Evolutionary conservation across 2,113 vertebrate species (phyloP), one percentile per base, ranked within the genome.

Genomic region (Dicentrarchus labrax): DNA sequence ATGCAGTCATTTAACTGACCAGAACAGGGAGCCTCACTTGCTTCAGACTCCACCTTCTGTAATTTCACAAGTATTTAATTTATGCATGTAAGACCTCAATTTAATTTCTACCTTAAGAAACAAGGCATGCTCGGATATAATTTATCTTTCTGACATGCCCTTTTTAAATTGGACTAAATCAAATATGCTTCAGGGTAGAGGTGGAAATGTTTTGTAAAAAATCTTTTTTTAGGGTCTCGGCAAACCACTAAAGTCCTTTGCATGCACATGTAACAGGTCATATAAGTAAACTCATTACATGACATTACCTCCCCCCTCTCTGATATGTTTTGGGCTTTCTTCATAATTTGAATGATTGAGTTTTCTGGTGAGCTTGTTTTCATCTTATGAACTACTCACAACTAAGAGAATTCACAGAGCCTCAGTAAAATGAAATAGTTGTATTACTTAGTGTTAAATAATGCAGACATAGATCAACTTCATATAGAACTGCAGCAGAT

Each of bases 121-220:
- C 56, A 79, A 85, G 59, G 66, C 70, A 72, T 51, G 56, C 41
- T 19, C 0, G 16, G 57, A 47, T 81, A 65, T 83, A 70, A 86
- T 88, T 75, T 86, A 64, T 85, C 60, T 85, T 38, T 75, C n/a
- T 86, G 88, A 66, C 68, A 71, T 88, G 71, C 47, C 80, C 53
- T 76, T 86, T 79, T 71, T 78, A 4, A 73, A 86, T 76, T 77
- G 59, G 57, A 64, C 75, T 68, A 82, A 82, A 84, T 88, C 41
- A 77, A 83, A 84, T 79, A 61, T 19, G 47, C 69, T 72, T 59
- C 0, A 41, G 59, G 38, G 43, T 41, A 48, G 22, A 73, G 17
- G 57, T 1, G 2, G 38, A 54, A 72, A 60, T 67, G n/a, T 72
- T 69, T 76, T 57, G 15, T 10, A 6, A 19, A 65, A 84, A 47